These are phyloP conservation scores for Caenorhabditis inopinata DNA, from an alignment of 1,140 invertebrate genomes.

Conservation along the genomic window DNA sequence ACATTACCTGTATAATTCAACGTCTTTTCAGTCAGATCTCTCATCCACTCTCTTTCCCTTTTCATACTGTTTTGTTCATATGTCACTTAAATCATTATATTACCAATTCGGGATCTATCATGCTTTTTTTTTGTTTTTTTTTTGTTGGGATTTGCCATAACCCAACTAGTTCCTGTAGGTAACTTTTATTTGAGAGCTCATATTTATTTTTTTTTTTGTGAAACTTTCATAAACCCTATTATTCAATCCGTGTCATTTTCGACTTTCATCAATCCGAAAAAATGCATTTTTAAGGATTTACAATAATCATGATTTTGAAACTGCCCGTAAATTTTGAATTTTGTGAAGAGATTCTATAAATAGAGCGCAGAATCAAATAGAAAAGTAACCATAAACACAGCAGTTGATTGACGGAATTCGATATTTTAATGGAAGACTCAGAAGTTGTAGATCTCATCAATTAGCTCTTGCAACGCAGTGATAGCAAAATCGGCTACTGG, in stretches of 20 bases:
- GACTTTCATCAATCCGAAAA: background rate
- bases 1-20: background rate
- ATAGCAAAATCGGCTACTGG: too few relatives aligned
- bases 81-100: background rate
- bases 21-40: background rate
- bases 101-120: background rate
- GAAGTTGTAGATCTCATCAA: too few relatives aligned
- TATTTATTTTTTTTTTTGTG: background rate
- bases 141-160: background rate
- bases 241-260: background rate
- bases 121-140: background rate
- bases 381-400: too few relatives aligned
- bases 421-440: too few relatives aligned
- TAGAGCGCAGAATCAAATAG: too few relatives aligned
- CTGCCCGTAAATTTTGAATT: too few relatives aligned
- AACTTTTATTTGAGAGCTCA: background rate
- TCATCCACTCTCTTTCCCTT: background rate
- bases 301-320: too few relatives aligned
- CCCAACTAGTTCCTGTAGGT: conserved; percentile 19
- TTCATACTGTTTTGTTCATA: background rate
- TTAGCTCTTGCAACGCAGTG: too few relatives aligned
- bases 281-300: too few relatives aligned
- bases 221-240: background rate
- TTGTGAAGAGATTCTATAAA: too few relatives aligned
- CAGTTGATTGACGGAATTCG: too few relatives aligned